Percentiles rank a stretch among this genome's conserved stretches.
phyloP scores from a whole-genome alignment of 2,113 vertebrate genomes.

The Perca schrenkii region DNA sequence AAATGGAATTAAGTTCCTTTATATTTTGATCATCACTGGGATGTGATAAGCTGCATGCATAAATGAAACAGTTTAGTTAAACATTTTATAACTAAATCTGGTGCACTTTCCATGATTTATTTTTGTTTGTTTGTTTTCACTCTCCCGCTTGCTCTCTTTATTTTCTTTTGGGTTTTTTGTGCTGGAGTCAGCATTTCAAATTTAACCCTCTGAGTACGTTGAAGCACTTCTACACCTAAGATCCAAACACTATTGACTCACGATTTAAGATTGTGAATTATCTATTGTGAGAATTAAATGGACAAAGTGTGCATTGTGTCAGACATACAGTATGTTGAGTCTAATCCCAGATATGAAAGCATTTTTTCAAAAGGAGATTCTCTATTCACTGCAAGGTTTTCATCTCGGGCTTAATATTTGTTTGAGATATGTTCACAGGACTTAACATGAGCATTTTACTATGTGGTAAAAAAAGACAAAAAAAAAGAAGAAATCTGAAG shows the following conservation, averaged over 20 bases:
- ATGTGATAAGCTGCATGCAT: slow-evolving; percentile 98
- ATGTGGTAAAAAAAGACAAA: slow-evolving; percentile 55
- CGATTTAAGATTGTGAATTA: slow-evolving; percentile 68
- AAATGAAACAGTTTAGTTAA: slow-evolving; percentile 94
- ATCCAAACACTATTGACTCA: slow-evolving; percentile 78
- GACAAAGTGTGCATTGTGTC: slow-evolving; percentile 29
- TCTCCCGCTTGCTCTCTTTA: slow-evolving; percentile 39
- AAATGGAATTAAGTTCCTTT: slow-evolving; percentile 93
- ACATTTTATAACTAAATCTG: slow-evolving; percentile 92
- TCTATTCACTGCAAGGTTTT: slow-evolving; percentile 38
- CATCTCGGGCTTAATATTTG: slow-evolving; percentile 40
- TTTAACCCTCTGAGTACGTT: slow-evolving; percentile 99
- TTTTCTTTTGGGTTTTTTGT: slow-evolving; percentile 81
- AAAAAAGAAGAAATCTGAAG: slow-evolving; percentile 37
- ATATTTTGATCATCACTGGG: slow-evolving; percentile 87
- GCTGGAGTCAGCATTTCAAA: slow-evolving; percentile 91
- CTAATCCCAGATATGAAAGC: slow-evolving; percentile 42
- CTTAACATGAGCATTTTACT: slow-evolving; percentile 59
- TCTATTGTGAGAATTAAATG: slow-evolving; percentile 55
- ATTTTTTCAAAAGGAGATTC: slow-evolving; percentile 30
- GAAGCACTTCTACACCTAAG: slow-evolving; percentile 93
- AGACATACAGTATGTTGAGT: slow-evolving; percentile 26
- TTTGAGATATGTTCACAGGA: slow-evolving; percentile 48
- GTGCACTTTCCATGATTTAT: slow-evolving; percentile 87
- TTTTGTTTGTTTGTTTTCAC: slow-evolving; percentile 49